Conservation (phyloP, 2,113 vertebrate species). For the Sorex araneus region DNA sequence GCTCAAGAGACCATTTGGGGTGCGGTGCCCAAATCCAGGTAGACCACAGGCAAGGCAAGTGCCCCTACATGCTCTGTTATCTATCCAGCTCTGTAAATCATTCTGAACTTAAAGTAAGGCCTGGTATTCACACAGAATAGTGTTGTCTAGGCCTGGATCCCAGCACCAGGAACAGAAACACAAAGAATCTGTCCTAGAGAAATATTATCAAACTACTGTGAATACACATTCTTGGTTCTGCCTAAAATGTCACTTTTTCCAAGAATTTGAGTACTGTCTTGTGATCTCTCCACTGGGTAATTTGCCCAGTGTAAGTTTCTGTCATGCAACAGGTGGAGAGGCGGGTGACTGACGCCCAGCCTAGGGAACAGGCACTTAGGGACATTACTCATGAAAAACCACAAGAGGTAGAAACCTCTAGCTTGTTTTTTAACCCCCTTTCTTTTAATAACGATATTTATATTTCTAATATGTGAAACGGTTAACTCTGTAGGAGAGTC, state of each 20-base stretch:
- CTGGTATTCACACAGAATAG: too few relatives aligned
- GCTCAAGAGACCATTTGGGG: too few relatives aligned
- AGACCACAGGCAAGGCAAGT: too few relatives aligned
- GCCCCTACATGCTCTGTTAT: too few relatives aligned
- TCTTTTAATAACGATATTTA: conserved; percentile 49
- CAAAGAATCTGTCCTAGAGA: not conserved
- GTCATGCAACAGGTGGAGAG: not conserved
- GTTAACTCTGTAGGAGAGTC: conserved; percentile 86
- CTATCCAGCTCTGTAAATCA: too few relatives aligned
- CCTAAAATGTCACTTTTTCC: not conserved
- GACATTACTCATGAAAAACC: not conserved
- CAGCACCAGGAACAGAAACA: too few relatives aligned
- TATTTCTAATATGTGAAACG: conserved; percentile 76
- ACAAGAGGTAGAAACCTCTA: conserved; percentile 18
- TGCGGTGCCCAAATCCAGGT: too few relatives aligned
- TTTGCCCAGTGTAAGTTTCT: not conserved
- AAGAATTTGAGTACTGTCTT: not conserved
- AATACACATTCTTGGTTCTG: not conserved
- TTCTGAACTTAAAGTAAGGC: too few relatives aligned
- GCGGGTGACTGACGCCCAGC: not conserved
- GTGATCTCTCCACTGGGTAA: not conserved
- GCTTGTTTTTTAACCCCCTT: not conserved
- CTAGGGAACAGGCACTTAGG: rapidly evolving
- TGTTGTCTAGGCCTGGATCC: too few relatives aligned
- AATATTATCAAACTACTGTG: too few relatives aligned